Evolutionary conservation across 2,888 invertebrate genomes (phyloP).

Genomic region (Limnephilus marmoratus): DNA sequence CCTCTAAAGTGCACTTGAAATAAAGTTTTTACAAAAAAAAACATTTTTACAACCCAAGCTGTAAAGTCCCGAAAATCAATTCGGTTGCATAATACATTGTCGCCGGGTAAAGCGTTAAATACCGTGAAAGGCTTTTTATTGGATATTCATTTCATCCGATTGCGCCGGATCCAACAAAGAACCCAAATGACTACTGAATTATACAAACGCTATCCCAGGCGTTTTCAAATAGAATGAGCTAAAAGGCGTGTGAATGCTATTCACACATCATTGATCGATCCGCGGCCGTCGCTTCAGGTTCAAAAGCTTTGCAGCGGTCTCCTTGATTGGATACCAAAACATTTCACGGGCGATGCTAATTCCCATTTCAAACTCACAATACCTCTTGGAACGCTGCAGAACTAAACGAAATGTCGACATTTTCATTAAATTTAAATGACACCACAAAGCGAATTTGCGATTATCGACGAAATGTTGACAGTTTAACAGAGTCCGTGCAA

Average conservation of each 20-base stretch:
- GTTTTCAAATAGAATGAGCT: neutral
- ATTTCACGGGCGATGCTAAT: neutral
- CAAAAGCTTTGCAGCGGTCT: neutral
- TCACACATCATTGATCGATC: neutral
- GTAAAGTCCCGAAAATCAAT: neutral
- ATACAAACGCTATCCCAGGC: neutral
- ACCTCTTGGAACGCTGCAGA: neutral
- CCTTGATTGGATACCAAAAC: neutral
- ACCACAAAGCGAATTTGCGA: too few species aligned
- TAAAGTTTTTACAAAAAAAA: neutral
- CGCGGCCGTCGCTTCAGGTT: neutral
- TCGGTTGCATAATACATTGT: neutral
- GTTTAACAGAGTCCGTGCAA: too few species aligned
- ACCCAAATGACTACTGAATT: slow-evolving; percentile 2
- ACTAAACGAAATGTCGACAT: neutral
- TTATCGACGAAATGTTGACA: too few species aligned
- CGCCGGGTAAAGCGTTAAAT: neutral
- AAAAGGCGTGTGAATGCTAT: neutral
- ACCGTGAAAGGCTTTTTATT: neutral
- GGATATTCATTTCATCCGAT: neutral
- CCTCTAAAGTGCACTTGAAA: neutral
- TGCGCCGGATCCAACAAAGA: neutral
- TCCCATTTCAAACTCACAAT: neutral
- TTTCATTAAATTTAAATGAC: too few species aligned
- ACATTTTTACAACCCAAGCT: neutral